Base-by-base conservation (phyloP, 2,888 invertebrate genomes). In the Tetragonula carbonaria region DNA sequence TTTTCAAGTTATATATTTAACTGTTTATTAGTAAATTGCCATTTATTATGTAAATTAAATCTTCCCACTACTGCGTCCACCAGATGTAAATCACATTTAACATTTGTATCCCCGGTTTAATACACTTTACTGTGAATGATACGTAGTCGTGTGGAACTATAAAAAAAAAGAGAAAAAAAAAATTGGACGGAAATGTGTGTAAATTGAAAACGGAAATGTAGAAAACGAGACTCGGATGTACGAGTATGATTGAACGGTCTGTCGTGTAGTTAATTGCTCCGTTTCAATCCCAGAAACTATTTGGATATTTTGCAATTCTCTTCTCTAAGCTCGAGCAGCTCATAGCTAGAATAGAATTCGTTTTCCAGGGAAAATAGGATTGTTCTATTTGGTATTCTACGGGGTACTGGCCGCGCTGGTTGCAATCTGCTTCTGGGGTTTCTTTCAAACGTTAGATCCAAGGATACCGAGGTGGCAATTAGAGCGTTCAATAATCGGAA, bases 331-430 rank as follows among this genome's bases (percentile, higher is more conserved):
- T 71, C 55, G 21, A 21, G 28, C 33, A 38, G 13, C 33, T 59
- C n/a, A 59, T n/a, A 11, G 4, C 2, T 73, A 79, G 45, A 70
- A 66, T 70, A 13, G 63, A 83, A 78, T 80, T 89, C 80, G 57
- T 66, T 72, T 95, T 96, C 67, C 96, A 99, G 99, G 97, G 84
- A 98, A 99, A 96, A 99, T 99, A 93, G 96, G 97, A 76, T 95
- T 98, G n/a, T 99, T 99, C 96, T 99, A 99, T 96, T 95, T 98
- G 91, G 96, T 98, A 91, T 99, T 99, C 96, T 99, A 99, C 95
- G 95, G 97, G 82, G 97, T 98, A 88, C 96, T 99, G 93, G 98
- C 98, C 45, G 98, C 98, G 50, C 96, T 99, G 92, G 99, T 99
- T 87, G 97, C 98, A 33, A 97, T 98, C 86, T 98, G 99, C 95